Base-by-base conservation (phyloP, 2,797 vertebrate genomes). In the Hippoglossus hippoglossus region DNA sequence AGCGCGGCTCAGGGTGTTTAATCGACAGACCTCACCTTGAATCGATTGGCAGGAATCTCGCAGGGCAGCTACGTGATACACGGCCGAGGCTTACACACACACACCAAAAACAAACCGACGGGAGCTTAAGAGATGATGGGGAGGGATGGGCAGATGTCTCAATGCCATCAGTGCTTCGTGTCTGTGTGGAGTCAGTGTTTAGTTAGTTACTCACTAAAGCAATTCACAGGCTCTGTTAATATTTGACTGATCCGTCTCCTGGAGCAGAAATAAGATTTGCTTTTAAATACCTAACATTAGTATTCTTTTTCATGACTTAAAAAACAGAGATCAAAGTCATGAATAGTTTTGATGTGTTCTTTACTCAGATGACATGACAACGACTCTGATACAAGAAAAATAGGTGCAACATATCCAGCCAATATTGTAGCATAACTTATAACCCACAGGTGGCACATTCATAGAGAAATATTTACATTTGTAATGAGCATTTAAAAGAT, bases 1-100 rank as follows among this genome's bases (percentile, higher is more conserved):
- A 92, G 90, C 89, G 86, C 71, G 66, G 86, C 90, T 93, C 90
- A 88, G 89, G 89, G 92, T 92, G 90, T 93, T 92, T 90, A 93
- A 94, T 94, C 89, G 91, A 92, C 92, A 91, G 85, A 81, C 90
- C 89, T 92, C 91, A 93, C 92, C 89, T 93, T 93, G 88, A 90
- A 93, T 93, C 84, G 90, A 93, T 90, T 65, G 87, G 83, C 76
- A 79, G 83, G 88, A 86, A 82, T 87, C 88, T 87, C 75, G 26
- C 86, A 87, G 86, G 78, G 87, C 80, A 80, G 58, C 77, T 76
- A 90, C 85, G 87, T 90, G 88, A 91, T 88, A 81, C 89, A 92
- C 90, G 90, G 71, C 70, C 74, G 78, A 75, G 80, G 80, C 83
- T 85, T 80, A 91, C 85, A 89, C 87, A 84, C 83, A 76, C 79